These are phyloP conservation scores for Hafferia zeledoni DNA, from an alignment of 2,797 vertebrate genomes.

Conservation along the genomic window DNA sequence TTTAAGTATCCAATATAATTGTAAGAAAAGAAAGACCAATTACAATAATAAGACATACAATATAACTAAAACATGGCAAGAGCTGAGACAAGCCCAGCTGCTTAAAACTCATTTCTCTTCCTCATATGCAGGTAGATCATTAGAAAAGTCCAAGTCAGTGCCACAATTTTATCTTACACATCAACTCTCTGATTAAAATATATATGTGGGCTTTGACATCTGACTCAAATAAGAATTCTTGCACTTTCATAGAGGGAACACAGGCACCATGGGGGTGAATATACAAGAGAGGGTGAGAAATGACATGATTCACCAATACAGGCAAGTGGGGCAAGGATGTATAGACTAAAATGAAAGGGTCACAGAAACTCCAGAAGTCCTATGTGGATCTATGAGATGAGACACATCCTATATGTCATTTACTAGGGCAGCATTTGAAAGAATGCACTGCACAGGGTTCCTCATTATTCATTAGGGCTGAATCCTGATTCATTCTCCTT, in stretches of 20 bases:
- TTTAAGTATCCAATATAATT: background rate
- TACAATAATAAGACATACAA: background rate
- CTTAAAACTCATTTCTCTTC: conserved; percentile 16
- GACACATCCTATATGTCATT: background rate
- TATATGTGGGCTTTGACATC: background rate
- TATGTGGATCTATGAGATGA: background rate
- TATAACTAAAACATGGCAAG: background rate
- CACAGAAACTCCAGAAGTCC: background rate
- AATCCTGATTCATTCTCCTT: conserved; percentile 41
- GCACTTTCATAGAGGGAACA: background rate
- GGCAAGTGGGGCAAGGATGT: background rate
- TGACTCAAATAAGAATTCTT: conserved; percentile 5
- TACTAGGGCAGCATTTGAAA: background rate
- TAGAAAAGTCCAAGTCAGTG: background rate
- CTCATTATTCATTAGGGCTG: conserved; percentile 57
- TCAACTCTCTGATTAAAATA: conserved; percentile 1
- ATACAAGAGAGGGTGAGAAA: conserved; percentile 14
- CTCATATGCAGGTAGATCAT: background rate
- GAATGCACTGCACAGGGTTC: conserved; percentile 10
- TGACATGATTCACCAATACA: background rate
- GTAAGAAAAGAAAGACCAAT: background rate
- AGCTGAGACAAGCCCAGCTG: conserved; percentile 1
- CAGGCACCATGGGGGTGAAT: background rate
- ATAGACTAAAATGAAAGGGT: conserved; percentile 24
- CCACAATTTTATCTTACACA: background rate